phyloP scores from a whole-genome alignment of 2,113 vertebrate species.

The Nothoprocta pentlandii region DNA sequence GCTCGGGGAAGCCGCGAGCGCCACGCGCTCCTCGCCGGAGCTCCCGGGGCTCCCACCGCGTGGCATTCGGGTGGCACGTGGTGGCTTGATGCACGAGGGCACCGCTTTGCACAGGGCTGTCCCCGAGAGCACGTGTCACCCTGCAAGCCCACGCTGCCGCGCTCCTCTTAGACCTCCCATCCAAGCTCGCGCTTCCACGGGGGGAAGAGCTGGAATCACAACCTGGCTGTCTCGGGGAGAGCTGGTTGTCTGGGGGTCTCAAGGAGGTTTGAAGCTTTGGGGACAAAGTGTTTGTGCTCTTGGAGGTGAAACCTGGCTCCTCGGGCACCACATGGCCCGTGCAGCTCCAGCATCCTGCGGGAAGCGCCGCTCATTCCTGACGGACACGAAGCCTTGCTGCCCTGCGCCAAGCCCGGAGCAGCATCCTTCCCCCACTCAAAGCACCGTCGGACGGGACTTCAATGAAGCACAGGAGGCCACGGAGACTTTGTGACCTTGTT shows the following conservation, averaged over 20 bases:
- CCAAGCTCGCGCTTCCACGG: no score
- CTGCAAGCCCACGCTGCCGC: not conserved
- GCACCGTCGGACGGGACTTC: no score
- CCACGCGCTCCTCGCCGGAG: not conserved
- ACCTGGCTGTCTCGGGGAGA: no score
- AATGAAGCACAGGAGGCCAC: accelerated
- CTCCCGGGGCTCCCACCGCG: not conserved
- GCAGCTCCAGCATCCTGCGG: accelerated
- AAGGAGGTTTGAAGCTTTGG: accelerated
- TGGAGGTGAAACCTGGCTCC: not conserved
- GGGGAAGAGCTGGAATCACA: accelerated
- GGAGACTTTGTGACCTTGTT: not conserved
- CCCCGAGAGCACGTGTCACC: not conserved
- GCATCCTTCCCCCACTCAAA: no score
- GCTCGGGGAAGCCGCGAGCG: no score
- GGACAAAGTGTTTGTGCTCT: not conserved
- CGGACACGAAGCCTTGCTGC: accelerated
- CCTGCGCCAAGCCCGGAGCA: no score
- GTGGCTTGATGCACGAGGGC: accelerated
- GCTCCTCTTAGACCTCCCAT: no score
- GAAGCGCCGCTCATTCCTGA: accelerated
- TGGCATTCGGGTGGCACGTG: not conserved
- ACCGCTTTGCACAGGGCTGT: not conserved
- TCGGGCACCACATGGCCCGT: accelerated
- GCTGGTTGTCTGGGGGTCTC: not conserved